A percentile compares a stretch with the other conserved stretches of the same genome.
Conservation (phyloP, 1,140 invertebrate species). For the Penaeus japonicus region DNA sequence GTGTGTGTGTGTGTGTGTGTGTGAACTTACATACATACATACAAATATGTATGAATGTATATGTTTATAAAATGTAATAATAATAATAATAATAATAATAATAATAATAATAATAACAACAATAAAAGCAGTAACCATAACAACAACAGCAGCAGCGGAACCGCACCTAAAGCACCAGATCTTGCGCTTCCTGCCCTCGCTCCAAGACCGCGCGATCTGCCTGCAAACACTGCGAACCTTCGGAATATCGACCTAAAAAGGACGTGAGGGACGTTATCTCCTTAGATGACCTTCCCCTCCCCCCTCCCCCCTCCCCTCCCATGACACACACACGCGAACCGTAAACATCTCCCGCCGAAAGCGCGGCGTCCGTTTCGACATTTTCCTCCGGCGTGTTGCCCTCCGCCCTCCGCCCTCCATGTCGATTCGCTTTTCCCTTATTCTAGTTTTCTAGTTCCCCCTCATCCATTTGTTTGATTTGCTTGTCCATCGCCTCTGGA, state of each 20-base stretch:
- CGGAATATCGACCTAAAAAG: too few relatives aligned
- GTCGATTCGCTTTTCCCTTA: neutral
- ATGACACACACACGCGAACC: too few relatives aligned
- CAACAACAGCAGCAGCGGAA: too few relatives aligned
- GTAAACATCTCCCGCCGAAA: neutral
- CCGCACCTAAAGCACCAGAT: too few relatives aligned
- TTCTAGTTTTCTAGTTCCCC: neutral
- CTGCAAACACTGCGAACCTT: too few relatives aligned
- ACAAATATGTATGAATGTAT: neutral
- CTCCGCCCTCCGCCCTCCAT: too few relatives aligned
- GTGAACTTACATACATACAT: neutral
- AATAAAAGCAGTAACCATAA: neutral
- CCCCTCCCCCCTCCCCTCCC: neutral
- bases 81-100: neutral
- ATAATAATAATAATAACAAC: neutral
- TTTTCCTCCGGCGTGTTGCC: neutral
- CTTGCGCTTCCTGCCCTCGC: neutral
- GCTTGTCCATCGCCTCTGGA: neutral
- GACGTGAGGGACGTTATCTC: too few relatives aligned
- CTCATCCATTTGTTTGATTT: neutral
- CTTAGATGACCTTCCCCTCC: too few relatives aligned
- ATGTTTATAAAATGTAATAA: neutral
- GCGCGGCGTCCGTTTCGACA: too few relatives aligned
- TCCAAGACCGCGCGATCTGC: too few relatives aligned
- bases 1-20: too few relatives aligned